Conservation (phyloP, 2,888 invertebrate species). For the Yponomeuta sedellus region DNA sequence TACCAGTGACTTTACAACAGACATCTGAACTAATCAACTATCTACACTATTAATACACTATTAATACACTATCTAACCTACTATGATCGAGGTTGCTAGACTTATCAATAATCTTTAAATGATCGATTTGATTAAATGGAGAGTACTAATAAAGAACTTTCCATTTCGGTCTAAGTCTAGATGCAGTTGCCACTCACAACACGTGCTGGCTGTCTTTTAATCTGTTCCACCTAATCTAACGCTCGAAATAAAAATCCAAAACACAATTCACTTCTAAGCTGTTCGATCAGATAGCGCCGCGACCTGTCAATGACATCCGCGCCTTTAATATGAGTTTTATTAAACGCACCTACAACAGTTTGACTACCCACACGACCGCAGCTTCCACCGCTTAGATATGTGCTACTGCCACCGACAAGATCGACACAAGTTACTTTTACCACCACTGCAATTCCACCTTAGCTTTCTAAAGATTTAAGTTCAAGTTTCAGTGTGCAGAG, state of each 20-base stretch:
- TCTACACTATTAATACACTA: too few relatives aligned
- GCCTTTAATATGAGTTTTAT: constrained; percentile 68
- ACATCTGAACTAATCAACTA: too few relatives aligned
- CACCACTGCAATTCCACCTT: constrained; percentile 24
- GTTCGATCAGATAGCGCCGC: constrained; percentile 17
- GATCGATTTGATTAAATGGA: too few relatives aligned
- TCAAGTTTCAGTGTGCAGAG: constrained; percentile 25
- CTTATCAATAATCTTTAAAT: too few relatives aligned
- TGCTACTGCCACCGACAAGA: constrained; percentile 15
- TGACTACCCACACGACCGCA: constrained; percentile 65
- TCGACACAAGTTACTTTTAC: constrained; percentile 25
- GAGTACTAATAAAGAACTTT: too few relatives aligned
- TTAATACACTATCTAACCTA: too few relatives aligned
- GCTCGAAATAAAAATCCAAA: background rate
- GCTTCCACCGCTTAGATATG: constrained; percentile 40
- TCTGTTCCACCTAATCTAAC: too few relatives aligned
- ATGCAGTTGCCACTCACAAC: too few relatives aligned
- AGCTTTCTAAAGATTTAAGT: constrained; percentile 24
- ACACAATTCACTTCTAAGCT: background rate
- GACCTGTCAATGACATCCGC: constrained; percentile 58
- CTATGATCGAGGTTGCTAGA: too few relatives aligned
- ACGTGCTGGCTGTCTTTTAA: too few relatives aligned
- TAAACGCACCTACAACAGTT: constrained; percentile 59
- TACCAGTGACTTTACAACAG: too few relatives aligned
- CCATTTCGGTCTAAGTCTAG: too few relatives aligned